Percentiles rank a stretch among this genome's conserved stretches.
These are phyloP conservation scores for Zaprionus nigranus DNA, from an alignment of 1,140 invertebrate species.

Conservation along the genomic window DNA sequence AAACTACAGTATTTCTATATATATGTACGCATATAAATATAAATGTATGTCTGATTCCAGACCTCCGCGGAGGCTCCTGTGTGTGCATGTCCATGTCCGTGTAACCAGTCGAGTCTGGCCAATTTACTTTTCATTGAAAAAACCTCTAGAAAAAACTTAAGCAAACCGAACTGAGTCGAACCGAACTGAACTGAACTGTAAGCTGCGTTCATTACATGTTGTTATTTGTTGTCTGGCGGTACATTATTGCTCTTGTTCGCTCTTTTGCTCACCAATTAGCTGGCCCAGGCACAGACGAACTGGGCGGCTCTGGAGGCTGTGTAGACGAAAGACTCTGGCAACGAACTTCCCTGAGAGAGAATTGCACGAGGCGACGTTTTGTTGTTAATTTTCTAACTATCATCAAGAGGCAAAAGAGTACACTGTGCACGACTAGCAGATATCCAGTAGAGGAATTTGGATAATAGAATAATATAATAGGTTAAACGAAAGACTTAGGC, in stretches of 20 bases:
- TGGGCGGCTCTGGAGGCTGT: background rate
- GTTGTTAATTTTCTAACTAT: conserved; percentile 25
- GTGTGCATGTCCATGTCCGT: conserved; percentile 67
- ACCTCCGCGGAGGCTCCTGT: conserved; percentile 48
- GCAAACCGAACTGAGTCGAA: conserved; percentile 15
- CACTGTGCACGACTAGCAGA: background rate
- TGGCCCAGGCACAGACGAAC: conserved; percentile 22
- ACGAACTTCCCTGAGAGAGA: conserved; percentile 27
- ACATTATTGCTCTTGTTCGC: conserved; percentile 79
- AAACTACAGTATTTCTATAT: conserved; percentile 39
- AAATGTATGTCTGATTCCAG: conserved; percentile 26
- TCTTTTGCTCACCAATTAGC: conserved; percentile 80
- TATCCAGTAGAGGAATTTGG: background rate
- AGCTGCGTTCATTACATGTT: conserved; percentile 79
- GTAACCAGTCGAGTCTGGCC: conserved; percentile 40
- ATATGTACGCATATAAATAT: conserved; percentile 9
- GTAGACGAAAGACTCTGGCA: conserved; percentile 64
- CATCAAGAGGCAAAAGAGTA: background rate
- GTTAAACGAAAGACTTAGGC: conserved; percentile 59
- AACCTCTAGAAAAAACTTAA: conserved; percentile 26
- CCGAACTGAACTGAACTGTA: conserved; percentile 55
- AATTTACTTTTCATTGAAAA: conserved; percentile 71
- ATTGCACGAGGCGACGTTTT: conserved; percentile 4
- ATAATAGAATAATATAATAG: background rate
- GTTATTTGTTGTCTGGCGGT: conserved; percentile 79